Evolutionary conservation across 2,113 vertebrate species (phyloP), one percentile per base, ranked within the genome.

Genomic region (Tragelaphus strepsiceros): DNA sequence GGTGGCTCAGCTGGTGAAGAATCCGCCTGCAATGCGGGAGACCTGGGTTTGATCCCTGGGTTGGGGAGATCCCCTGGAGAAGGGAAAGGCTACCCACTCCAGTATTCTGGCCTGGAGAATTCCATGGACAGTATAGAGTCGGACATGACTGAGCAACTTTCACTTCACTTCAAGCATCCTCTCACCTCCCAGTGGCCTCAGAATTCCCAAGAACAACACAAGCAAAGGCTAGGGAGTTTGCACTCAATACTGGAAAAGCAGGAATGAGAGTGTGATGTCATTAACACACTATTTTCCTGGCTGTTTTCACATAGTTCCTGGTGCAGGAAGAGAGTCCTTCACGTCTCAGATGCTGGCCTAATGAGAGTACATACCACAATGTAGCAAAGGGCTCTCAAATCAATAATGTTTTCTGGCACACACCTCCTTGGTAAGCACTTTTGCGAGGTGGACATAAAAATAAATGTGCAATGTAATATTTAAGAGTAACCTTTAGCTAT

Each of bases 401-500:
- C 98, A 97, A 97, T 97, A 96, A 59, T 43, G 35, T n/a, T 97
- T 96, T 94, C 92, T 97, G 97, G 93, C 67, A 90, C 17, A 53
- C 5, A 59, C 87, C 71, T 94, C 61, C 82, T 94, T 88, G 19
- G 22, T 91, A 97, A 97, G 96, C 89, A 95, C 93, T 97, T 97
- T 54, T 97, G 62, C 74, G 85, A 80, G 86, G 80, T 91, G 24
- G 74, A 96, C 94, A 96, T 95, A 98, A 98, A 97, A 97, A 97
- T 97, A 96, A 97, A 97, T 97, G 90, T 97, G 80, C 94, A 96
- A 93, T 96, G 93, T 96, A 95, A 98, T 97, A 94, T 94, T 97
- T 92, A 98, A 98, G 67, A 95, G 71, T 94, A 97, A 95, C 86
- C 85, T 97, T 90, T 91, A 96, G 92, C 89, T 98, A 77, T 97